Percentiles rank a stretch among this genome's conserved stretches.
Conservation (phyloP, 2,797 vertebrate genomes). For the Ispidina lecontei region DNA sequence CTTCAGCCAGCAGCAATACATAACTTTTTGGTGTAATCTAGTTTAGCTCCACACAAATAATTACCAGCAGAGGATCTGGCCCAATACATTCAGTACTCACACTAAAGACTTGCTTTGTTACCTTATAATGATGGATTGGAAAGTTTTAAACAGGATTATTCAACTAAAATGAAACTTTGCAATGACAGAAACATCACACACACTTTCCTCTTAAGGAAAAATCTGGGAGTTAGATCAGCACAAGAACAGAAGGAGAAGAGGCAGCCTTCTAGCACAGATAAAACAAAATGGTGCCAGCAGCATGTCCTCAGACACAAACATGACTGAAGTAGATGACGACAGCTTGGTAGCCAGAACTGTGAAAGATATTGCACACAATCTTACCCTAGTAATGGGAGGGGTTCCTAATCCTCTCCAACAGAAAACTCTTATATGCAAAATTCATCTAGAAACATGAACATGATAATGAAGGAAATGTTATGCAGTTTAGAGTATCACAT, state of each 20-base stretch:
- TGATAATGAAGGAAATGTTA: neutral
- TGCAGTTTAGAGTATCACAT: neutral
- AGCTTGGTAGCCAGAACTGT: slow-evolving; percentile 72
- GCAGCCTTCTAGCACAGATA: slow-evolving; percentile 45
- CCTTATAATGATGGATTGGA: neutral
- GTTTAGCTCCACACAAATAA: slow-evolving; percentile 18
- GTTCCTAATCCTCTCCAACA: neutral
- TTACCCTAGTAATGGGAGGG: neutral
- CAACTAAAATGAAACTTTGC: slow-evolving; percentile 39
- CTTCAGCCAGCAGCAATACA: neutral
- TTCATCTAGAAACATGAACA: neutral
- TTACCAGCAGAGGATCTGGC: slow-evolving; percentile 13
- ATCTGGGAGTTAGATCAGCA: slow-evolving; percentile 50
- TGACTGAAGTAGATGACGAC: slow-evolving; percentile 40
- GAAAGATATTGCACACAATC: slow-evolving; percentile 47
- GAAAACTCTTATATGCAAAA: neutral
- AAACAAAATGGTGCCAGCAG: slow-evolving; percentile 69
- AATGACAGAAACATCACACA: slow-evolving; percentile 21
- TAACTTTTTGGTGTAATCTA: neutral
- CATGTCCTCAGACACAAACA: slow-evolving; percentile 63
- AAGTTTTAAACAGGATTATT: slow-evolving; percentile 40
- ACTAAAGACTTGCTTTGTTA: neutral
- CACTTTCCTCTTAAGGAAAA: slow-evolving; percentile 27
- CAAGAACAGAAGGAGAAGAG: slow-evolving; percentile 67
- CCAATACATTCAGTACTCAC: neutral